Base-by-base conservation (phyloP, 2,888 invertebrate genomes). In the Didymodactylos carnosus region DNA sequence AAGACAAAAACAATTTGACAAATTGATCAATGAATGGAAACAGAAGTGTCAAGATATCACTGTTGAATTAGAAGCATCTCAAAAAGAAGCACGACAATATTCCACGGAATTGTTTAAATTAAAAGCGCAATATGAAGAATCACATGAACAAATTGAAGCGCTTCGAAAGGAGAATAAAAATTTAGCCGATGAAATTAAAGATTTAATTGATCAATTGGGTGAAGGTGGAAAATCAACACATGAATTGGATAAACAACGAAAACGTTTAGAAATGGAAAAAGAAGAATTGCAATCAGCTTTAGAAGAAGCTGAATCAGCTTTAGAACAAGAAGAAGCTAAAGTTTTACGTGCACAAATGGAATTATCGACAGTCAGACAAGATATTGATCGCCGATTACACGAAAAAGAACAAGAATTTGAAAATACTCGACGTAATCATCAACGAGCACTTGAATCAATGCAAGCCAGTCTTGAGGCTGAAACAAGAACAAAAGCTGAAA, bases 371-470 rank as follows among this genome's bases (percentile, higher is more conserved):
- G 94, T 98, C 82, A 91, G 97, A 84, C 93, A 94, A 86, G 72
- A 98, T 87, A 97, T 98, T 85, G 98, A 98, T 87, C 91, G 95
- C 83, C 90, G 98, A 83, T 92, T 99, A 86, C 94, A 94, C 84
- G 98, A 98, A 88, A 98, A 98, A 88, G 98, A 98, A 83, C 98
- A 98, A 83, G 98, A 98, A 87, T 99, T 98, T 88, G 97, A 98
- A 85, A 97, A 95, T 87, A 98, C 98, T 73, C 90, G 97, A 87
- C 97, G 95, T 88, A 98, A 97, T 86, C 97, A 98, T 88, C 95
- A 97, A 87, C 91, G 97, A 79, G 95, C 97, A 78, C 89, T 98
- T 84, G 98, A 98, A 86, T 95, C 94, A 83, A 97, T 97, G 94
- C 97, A 98, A 87, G 95, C 97, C 83, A 92, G 92, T 83, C 89